Percentiles rank a stretch among this genome's conserved stretches.
phyloP scores from a whole-genome alignment of 2,888 invertebrate genomes.

The Unio delphinus region DNA sequence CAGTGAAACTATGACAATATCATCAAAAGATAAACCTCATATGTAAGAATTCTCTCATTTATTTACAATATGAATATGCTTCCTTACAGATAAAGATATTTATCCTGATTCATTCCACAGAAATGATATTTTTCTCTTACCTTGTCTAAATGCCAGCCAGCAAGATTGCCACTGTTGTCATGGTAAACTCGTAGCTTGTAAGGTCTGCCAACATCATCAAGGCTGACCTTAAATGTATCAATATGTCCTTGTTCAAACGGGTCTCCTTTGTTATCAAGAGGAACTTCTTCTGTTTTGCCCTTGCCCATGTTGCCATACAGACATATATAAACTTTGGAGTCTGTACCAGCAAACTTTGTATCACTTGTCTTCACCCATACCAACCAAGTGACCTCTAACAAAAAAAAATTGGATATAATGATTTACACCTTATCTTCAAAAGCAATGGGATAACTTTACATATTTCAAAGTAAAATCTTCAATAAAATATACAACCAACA shows the following conservation, averaged over 20 bases:
- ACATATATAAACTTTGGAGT: slow-evolving; percentile 68
- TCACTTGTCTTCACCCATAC: slow-evolving; percentile 68
- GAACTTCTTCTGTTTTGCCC: slow-evolving; percentile 68
- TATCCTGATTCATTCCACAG: not conserved
- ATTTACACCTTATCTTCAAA: not conserved
- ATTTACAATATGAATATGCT: not conserved
- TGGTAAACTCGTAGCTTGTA: slow-evolving; percentile 71
- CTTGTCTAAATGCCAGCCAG: slow-evolving; percentile 72
- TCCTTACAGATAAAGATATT: not conserved
- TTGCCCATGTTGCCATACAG: slow-evolving; percentile 69
- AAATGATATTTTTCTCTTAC: slow-evolving; percentile 34
- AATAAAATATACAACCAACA: no score
- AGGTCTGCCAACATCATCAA: slow-evolving; percentile 65
- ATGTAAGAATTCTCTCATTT: slow-evolving; percentile 1
- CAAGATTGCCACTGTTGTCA: slow-evolving; percentile 64
- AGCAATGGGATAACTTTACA: not conserved
- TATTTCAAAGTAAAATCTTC: not conserved
- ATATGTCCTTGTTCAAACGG: slow-evolving; percentile 68
- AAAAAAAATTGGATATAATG: slow-evolving; percentile 3
- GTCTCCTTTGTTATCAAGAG: slow-evolving; percentile 66
- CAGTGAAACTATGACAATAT: not conserved
- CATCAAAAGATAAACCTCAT: not conserved
- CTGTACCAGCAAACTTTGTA: slow-evolving; percentile 67
- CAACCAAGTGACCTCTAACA: slow-evolving; percentile 67
- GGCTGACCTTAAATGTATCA: slow-evolving; percentile 68